A percentile compares a stretch with the other conserved stretches of the same genome.
Conservation (phyloP, 2,888 invertebrate genomes). For the Harpalus rufipes region DNA sequence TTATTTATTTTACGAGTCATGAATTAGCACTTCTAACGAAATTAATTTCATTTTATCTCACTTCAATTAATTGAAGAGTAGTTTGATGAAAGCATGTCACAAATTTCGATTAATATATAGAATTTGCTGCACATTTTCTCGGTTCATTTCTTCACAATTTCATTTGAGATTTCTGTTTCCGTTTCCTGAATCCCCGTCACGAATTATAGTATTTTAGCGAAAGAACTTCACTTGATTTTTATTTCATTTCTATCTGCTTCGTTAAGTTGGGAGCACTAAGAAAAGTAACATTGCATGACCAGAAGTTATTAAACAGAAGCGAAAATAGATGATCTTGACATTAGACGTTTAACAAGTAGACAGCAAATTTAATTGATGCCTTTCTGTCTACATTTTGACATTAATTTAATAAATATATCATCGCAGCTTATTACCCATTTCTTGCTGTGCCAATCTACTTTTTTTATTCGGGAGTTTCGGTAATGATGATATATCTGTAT, state of each 20-base stretch:
- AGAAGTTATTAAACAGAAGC: background rate
- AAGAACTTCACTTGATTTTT: constrained; percentile 28
- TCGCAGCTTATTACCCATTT: no score
- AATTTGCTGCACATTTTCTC: constrained; percentile 2
- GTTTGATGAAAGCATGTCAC: background rate
- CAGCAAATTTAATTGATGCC: background rate
- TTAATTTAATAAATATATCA: no score
- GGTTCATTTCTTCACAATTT: constrained; percentile 34
- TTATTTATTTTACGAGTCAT: no score
- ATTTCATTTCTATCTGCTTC: constrained; percentile 14
- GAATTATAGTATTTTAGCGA: constrained; percentile 15
- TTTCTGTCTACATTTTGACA: no score
- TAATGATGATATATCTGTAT: no score
- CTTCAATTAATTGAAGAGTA: background rate
- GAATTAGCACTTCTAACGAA: background rate
- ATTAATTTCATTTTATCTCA: background rate
- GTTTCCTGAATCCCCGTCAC: constrained; percentile 34
- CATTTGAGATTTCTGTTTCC: constrained; percentile 29
- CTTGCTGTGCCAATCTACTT: no score
- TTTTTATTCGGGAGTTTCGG: no score
- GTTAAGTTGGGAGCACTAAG: background rate
- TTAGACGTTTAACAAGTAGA: background rate
- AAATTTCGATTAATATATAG: background rate
- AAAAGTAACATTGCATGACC: background rate
- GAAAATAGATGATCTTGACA: background rate